Evolutionary conservation across 2,113 vertebrate species (phyloP).

Genomic region (Alouatta palliata): DNA sequence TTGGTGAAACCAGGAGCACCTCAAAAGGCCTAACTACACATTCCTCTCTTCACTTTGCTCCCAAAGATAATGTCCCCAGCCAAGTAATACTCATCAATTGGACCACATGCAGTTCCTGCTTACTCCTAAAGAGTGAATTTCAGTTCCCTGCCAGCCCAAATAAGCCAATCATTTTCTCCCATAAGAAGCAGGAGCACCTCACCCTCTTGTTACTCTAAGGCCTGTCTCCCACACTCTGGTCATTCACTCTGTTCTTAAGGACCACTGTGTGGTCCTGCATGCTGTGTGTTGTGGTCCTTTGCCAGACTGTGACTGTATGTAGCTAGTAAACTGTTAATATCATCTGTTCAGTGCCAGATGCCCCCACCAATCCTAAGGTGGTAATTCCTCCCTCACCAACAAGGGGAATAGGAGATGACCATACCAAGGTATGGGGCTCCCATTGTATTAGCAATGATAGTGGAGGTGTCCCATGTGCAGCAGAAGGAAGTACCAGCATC

Average conservation of each 20-base stretch:
- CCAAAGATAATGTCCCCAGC: neutral
- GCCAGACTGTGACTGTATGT: neutral
- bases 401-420: no score
- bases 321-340: neutral
- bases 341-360: neutral
- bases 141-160: neutral
- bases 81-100: neutral
- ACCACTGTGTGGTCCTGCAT: neutral
- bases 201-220: neutral
- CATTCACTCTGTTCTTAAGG: neutral
- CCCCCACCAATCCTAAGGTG: neutral
- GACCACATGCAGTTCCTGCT: neutral
- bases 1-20: neutral
- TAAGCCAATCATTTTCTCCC: neutral
- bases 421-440: neutral
- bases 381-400: neutral
- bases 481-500: neutral
- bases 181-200: neutral
- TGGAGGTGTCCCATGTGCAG: accelerated
- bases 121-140: neutral
- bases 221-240: neutral
- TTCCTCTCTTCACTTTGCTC: neutral
- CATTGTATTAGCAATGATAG: neutral
- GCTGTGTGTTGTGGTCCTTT: no score
- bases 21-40: neutral